phyloP scores from a whole-genome alignment of 2,888 invertebrate species.

The Conomelus anceps region DNA sequence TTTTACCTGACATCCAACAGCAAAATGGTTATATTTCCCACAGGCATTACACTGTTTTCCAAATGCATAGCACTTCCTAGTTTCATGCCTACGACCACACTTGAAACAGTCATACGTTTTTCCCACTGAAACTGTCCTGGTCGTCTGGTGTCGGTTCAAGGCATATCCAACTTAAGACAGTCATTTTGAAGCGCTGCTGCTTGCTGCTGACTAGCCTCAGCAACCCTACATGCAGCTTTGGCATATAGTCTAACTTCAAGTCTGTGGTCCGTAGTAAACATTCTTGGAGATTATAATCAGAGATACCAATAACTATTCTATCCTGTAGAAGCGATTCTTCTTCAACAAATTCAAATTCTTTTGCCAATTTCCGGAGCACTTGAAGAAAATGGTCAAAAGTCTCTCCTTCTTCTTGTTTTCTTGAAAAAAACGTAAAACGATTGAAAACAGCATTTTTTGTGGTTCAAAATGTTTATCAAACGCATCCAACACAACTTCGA shows the following conservation, averaged over 20 bases:
- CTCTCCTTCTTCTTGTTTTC: conserved; percentile 5
- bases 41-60: no score
- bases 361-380: conserved; percentile 4
- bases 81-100: no score
- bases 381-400: conserved; percentile 1
- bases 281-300: conserved; percentile 12
- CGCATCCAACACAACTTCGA: background rate
- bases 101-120: no score
- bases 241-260: conserved; percentile 9
- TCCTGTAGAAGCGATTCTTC: conserved; percentile 1
- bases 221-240: background rate
- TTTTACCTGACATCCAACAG: no score
- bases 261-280: background rate
- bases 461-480: conserved; percentile 3
- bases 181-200: no score
- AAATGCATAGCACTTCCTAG: no score
- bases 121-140: no score
- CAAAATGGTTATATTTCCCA: no score
- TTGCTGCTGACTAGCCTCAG: conserved; percentile 1
- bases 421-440: conserved; percentile 4
- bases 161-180: no score
- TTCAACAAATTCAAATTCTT: conserved; percentile 3
- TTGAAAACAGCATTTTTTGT: conserved; percentile 10
- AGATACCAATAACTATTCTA: conserved; percentile 2
- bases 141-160: no score